Conservation (phyloP, 2,113 vertebrate species). For the Typhlomys cinereus region DNA sequence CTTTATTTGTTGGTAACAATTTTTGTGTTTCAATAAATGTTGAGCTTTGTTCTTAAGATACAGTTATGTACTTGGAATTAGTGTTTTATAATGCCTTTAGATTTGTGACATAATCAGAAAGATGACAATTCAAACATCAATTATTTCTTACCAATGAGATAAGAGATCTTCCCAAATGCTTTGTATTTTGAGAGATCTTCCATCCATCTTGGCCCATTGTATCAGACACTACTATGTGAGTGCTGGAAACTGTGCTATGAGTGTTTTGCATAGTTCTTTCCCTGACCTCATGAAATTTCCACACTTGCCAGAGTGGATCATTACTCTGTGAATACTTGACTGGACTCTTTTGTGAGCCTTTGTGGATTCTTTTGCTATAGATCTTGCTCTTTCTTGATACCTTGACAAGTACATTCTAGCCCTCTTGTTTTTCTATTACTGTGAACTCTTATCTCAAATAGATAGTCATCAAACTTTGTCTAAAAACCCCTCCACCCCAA, state of each 20-base stretch:
- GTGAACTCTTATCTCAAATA: background rate
- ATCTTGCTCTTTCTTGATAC: background rate
- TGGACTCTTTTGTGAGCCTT: background rate
- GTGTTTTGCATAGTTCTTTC: background rate
- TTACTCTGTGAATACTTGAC: background rate
- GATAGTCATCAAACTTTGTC: background rate
- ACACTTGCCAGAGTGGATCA: background rate
- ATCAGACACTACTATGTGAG: background rate
- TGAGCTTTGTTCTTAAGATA: slow-evolving; percentile 19
- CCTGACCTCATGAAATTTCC: background rate
- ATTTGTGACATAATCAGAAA: background rate
- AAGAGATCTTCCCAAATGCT: background rate
- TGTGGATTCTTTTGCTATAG: background rate
- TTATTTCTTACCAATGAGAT: background rate
- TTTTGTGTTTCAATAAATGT: slow-evolving; percentile 35
- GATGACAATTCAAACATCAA: background rate
- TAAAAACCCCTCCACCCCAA: no score
- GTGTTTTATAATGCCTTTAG: background rate
- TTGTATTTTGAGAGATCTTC: background rate
- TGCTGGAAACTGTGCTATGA: background rate
- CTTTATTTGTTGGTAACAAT: background rate
- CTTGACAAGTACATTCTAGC: background rate
- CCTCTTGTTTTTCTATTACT: background rate
- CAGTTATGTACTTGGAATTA: slow-evolving; percentile 1
- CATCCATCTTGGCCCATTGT: background rate